Base-by-base conservation (phyloP, 2,888 invertebrate genomes). In the Achlya flavicornis region DNA sequence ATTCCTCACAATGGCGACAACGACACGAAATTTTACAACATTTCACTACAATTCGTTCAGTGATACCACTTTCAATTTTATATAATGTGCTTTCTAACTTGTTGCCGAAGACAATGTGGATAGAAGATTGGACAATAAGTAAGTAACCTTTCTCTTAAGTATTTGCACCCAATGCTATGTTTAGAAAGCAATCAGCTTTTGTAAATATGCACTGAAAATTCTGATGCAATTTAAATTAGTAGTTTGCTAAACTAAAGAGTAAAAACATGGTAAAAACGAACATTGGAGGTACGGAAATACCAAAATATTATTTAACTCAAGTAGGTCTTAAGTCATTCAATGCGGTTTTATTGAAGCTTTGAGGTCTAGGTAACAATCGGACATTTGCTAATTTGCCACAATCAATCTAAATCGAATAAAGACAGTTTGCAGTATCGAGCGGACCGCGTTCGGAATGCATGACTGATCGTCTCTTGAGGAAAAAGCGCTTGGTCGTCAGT, bases 401-500 rank as follows among this genome's bases (percentile, higher is more conserved):
- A 78, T 75, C 74, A 80, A 76, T 76, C 65, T 70, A 79, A 82
- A 81, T 77, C 80, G 76, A 80, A 63, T 53, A 53, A 66, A 66
- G 76, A 83, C 83, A 85, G 83, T 85, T 84, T 74, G 82, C 86
- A 79, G 81, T 77, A 79, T 74, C 69, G 66, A 64, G 70, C 68
- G 67, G 69, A 68, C 77, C 72, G 64, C 64, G 76, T 71, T 72
- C 75, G 92, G 93, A 93, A 93, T 93, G 93, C 93, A 92, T 92
- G 93, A 92, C 92, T 88, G 90, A 93, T 92, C 86, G 81, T 79
- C 77, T 81, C 81, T 82, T 76, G 79, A 77, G 84, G 89, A 91
- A 92, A 91, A 91, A 91, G 90, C 88, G 84, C 82, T 85, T 84
- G 83, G 76, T 84, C 78, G 80, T 71, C 86, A 85, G 83, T 91